Base-by-base conservation (phyloP, 1,140 invertebrate species). In the Aphidius ervi region DNA sequence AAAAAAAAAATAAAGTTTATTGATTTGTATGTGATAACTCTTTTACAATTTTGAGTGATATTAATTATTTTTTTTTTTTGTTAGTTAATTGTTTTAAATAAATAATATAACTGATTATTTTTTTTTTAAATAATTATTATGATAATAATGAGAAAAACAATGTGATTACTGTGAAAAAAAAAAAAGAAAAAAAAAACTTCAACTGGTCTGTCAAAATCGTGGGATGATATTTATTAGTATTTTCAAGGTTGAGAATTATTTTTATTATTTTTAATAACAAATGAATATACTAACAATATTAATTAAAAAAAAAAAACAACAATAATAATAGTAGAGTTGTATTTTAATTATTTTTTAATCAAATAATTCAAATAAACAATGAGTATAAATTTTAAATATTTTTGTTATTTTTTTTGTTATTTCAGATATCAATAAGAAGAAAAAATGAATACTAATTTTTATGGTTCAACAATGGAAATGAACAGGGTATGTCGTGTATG, bases 401-500 rank as follows among this genome's bases (percentile, higher is more conserved):
- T 10, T 6, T 55, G 5, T 41, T 42, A 20, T 39, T 40, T 23
- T 54, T 54, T 42, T 42, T 55, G n/a, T 40, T 23, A 23, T 6
- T 31, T 4, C n/a, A 20, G 45, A 46, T 10, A 46, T 5, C 42
- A 56, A 56, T 20, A 45, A 43, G 31, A 56, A 46, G 39, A 40
- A 49, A 40, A 67, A 46, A 73, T 77, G 70, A 73, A 68, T 60
- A 65, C 70, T 16, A 67, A 47, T 58, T 77, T 72, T 50, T 78
- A 76, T 54, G 69, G 66, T 41, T 56, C 75, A 42, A 70, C 76
- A 5, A 37, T 74, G 47, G 74, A 77, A 50, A 70, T 76, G 64
- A 73, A 80, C 23, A 67, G 74, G 64, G 71, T 76, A 46, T 80
- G 78, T 58, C 67, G 78, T 40, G 70, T 80, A 46, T 80, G 78